Evolutionary conservation across 2,113 vertebrate genomes (phyloP).

Genomic region (Spea bombifrons): DNA sequence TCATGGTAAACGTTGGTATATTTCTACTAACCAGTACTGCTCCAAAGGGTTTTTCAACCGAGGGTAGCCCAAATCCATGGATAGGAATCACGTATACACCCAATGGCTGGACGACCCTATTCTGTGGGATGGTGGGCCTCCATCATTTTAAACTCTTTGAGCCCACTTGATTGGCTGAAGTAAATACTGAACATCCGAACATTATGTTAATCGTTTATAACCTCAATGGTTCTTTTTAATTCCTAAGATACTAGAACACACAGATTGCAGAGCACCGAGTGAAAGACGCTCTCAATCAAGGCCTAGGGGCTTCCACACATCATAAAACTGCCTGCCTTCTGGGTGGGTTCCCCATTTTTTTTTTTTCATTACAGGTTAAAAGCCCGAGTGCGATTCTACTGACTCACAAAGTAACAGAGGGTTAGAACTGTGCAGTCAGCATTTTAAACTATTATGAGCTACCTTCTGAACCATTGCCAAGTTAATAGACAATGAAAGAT

Average conservation of each 20-base stretch:
- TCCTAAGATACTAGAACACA: slow-evolving; percentile 25
- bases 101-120: too few relatives aligned
- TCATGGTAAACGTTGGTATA: too few relatives aligned
- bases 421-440: slow-evolving; percentile 79
- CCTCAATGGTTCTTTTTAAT: slow-evolving; percentile 4
- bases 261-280: slow-evolving; percentile 14
- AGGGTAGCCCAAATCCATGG: too few relatives aligned
- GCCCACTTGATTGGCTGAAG: too few relatives aligned
- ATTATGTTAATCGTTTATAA: too few relatives aligned
- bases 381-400: slow-evolving; percentile 51
- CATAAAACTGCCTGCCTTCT: slow-evolving; percentile 44
- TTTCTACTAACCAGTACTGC: too few relatives aligned
- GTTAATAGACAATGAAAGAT: slow-evolving; percentile 89
- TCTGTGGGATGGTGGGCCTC: too few relatives aligned
- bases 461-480: slow-evolving; percentile 83
- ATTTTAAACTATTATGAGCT: slow-evolving; percentile 85
- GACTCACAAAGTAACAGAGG: slow-evolving; percentile 68
- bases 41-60: too few relatives aligned
- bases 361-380: slow-evolving; percentile 43
- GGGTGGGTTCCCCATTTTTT: slow-evolving; percentile 33
- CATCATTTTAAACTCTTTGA: too few relatives aligned
- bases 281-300: slow-evolving; percentile 8
- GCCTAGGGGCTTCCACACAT: slow-evolving; percentile 44
- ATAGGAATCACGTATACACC: too few relatives aligned
- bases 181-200: too few relatives aligned